phyloP scores from a whole-genome alignment of 2,113 vertebrate species.

The Xiphorhynchus elegans region DNA sequence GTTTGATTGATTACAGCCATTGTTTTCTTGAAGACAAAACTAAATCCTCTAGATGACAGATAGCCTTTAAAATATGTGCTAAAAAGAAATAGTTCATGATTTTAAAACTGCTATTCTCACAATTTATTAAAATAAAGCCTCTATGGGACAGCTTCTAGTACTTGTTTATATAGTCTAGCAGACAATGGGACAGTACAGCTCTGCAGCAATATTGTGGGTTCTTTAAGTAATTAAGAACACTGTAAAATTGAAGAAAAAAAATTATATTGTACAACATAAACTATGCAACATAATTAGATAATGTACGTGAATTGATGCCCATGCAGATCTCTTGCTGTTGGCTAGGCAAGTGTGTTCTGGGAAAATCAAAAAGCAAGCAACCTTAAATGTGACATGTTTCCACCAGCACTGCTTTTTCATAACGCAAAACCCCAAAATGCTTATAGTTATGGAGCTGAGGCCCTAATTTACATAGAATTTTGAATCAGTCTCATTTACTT shows the following conservation, averaged over 20 bases:
- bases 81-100: constrained; percentile 22
- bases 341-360: not conserved
- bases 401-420: not conserved
- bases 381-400: not conserved
- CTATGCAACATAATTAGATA: not conserved
- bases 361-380: not conserved
- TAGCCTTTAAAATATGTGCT: constrained; percentile 43
- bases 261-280: not conserved
- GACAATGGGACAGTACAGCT: not conserved
- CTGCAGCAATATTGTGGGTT: not conserved
- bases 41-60: constrained; percentile 60
- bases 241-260: not conserved
- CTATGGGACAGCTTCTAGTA: not conserved
- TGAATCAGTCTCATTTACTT: not conserved
- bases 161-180: not conserved
- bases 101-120: not conserved
- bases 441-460: not conserved
- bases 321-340: not conserved
- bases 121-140: not conserved
- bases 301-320: not conserved
- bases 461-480: not conserved
- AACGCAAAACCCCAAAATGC: not conserved
- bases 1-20: not conserved
- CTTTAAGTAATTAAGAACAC: not conserved
- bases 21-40: not conserved